Conservation (phyloP, 2,888 invertebrate species). For the Drosophila flavopinicola region DNA sequence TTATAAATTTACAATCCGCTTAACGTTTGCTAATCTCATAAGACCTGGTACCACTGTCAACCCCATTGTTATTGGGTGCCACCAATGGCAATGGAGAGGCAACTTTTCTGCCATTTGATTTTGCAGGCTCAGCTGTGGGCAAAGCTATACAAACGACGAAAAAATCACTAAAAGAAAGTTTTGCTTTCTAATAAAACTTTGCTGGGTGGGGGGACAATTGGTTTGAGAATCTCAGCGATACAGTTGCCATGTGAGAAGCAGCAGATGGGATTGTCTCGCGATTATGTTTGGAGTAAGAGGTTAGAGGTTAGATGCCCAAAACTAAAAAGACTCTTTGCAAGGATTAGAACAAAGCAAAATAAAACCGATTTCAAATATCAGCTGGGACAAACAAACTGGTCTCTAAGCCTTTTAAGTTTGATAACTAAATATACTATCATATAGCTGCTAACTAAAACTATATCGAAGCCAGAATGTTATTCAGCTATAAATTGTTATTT, state of each 20-base stretch:
- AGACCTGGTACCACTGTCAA: slow-evolving; percentile 63
- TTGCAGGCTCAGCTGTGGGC: slow-evolving; percentile 52
- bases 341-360: background rate
- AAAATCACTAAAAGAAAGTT: slow-evolving; percentile 64
- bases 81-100: slow-evolving; percentile 21
- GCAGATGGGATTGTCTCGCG: slow-evolving; percentile 50
- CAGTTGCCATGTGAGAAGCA: slow-evolving; percentile 48
- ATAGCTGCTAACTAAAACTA: no score
- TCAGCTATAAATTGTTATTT: no score
- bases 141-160: slow-evolving; percentile 8
- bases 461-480: no score
- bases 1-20: slow-evolving; percentile 76
- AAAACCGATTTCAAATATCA: slow-evolving; percentile 8
- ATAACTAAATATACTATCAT: no score
- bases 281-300: slow-evolving; percentile 20
- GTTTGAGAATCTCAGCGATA: slow-evolving; percentile 39
- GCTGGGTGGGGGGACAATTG: slow-evolving; percentile 42
- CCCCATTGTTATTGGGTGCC: slow-evolving; percentile 54
- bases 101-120: slow-evolving; percentile 70
- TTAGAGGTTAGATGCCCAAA: slow-evolving; percentile 9
- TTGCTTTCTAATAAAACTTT: slow-evolving; percentile 69
- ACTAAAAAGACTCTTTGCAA: slow-evolving; percentile 14
- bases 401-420: no score
- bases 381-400: no score
- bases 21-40: slow-evolving; percentile 66